Evolutionary conservation across 1,140 invertebrate genomes (phyloP).

Genomic region (Mercenaria mercenaria): DNA sequence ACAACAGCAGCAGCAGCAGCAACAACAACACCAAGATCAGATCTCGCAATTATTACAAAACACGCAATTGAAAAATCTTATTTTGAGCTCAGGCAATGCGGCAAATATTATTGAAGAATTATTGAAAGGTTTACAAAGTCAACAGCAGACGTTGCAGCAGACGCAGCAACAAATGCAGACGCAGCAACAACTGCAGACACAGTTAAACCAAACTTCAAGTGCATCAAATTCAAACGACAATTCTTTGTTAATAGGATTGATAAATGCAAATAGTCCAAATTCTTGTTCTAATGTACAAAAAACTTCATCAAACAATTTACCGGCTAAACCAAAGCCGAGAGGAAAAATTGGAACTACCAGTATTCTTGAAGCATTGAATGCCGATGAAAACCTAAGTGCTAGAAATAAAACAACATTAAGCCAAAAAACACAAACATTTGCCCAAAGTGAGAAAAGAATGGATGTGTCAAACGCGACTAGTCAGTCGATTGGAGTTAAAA

Average conservation of each 20-base stretch:
- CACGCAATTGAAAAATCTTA: conserved; percentile 41
- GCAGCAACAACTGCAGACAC: background rate
- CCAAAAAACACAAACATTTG: background rate
- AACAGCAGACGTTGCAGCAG: conserved; percentile 14
- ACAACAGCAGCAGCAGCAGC: conserved; percentile 63
- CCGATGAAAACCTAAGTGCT: conserved; percentile 39
- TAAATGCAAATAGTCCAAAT: conserved; percentile 50
- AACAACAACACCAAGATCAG: conserved; percentile 50
- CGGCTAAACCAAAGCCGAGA: conserved; percentile 3
- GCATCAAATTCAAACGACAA: background rate
- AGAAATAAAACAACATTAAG: background rate
- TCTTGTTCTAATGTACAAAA: background rate
- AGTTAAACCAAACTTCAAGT: background rate
- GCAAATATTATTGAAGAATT: background rate
- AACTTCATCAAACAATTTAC: background rate
- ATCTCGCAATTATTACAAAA: conserved; percentile 17
- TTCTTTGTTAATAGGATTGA: conserved; percentile 62
- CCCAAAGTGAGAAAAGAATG: background rate
- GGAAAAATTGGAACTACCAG: background rate
- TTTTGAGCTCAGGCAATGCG: background rate
- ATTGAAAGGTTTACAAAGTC: background rate
- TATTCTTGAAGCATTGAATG: conserved; percentile 45
- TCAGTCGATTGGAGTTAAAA: conserved; percentile 5
- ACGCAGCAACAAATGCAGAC: background rate
- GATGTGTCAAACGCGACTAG: background rate